Evolutionary conservation across 2,113 vertebrate species (phyloP).

Genomic region (Artemisiospiza belli): DNA sequence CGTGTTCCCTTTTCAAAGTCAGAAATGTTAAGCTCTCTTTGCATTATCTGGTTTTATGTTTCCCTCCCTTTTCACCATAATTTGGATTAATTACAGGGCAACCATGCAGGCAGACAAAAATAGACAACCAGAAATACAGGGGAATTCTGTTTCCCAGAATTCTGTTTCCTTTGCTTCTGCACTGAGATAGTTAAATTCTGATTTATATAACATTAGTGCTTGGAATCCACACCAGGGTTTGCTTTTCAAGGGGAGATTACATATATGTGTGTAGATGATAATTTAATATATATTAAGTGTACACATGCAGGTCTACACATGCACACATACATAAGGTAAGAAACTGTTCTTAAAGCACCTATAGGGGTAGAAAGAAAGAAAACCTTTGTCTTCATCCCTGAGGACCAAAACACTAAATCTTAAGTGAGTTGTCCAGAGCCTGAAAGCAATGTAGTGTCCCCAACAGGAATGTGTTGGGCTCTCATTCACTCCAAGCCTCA

Average conservation of each 20-base stretch:
- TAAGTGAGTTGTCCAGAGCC: not conserved
- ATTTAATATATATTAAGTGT: not conserved
- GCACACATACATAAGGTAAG: not conserved
- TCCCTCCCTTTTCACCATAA: not conserved
- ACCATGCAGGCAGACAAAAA: not conserved
- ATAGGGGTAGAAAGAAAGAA: not conserved
- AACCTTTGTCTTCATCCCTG: not conserved
- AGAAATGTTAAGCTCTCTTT: not conserved
- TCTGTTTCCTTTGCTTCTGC: not conserved
- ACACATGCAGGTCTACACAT: no score
- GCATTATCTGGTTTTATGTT: not conserved
- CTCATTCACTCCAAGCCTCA: not conserved
- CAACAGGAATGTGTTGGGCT: not conserved
- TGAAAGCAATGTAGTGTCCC: not conserved
- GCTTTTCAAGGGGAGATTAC: not conserved
- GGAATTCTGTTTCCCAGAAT: not conserved
- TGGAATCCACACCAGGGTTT: not conserved
- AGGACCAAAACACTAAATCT: not conserved
- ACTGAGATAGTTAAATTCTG: not conserved
- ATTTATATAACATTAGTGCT: not conserved
- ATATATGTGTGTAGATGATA: not conserved
- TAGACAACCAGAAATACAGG: not conserved
- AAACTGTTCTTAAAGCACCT: not conserved
- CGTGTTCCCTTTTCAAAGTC: not conserved
- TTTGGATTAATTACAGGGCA: not conserved